A percentile compares a stretch with the other conserved stretches of the same genome.
Evolutionary conservation across 2,113 vertebrate species (phyloP).

Genomic region (Aptenodytes patagonicus): DNA sequence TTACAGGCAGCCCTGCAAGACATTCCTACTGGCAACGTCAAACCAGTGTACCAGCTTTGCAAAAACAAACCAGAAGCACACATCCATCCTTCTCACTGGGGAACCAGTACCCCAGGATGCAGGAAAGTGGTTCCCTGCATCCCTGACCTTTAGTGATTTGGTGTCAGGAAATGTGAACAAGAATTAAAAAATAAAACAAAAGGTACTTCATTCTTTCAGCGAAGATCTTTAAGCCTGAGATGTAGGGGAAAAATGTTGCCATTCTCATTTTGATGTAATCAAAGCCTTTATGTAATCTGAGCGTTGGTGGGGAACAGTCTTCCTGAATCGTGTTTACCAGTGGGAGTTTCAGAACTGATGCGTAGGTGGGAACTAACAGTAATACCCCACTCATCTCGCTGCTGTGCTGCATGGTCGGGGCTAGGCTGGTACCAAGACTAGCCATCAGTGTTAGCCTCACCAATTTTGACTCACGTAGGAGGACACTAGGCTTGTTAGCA

Average conservation of each 20-base stretch:
- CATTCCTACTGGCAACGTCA: not conserved
- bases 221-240: not conserved
- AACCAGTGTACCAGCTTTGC: not conserved
- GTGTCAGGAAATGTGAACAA: not conserved
- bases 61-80: not conserved
- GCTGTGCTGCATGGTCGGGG: not conserved
- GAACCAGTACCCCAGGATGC: not conserved
- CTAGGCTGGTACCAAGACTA: not conserved
- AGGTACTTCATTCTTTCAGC: not conserved
- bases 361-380: not conserved
- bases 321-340: not conserved
- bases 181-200: not conserved
- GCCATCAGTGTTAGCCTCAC: not conserved
- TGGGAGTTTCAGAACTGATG: not conserved
- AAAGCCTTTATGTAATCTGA: constrained; percentile 15
- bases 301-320: constrained; percentile 8
- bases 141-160: not conserved
- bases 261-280: not conserved
- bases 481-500: not conserved
- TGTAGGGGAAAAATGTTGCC: not conserved
- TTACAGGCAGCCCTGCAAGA: not conserved
- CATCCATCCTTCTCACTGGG: not conserved
- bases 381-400: not conserved
- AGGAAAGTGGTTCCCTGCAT: not conserved
- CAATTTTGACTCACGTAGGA: not conserved